Evolutionary conservation across 2,797 vertebrate species (phyloP).

Genomic region (Numenius phaeopus): DNA sequence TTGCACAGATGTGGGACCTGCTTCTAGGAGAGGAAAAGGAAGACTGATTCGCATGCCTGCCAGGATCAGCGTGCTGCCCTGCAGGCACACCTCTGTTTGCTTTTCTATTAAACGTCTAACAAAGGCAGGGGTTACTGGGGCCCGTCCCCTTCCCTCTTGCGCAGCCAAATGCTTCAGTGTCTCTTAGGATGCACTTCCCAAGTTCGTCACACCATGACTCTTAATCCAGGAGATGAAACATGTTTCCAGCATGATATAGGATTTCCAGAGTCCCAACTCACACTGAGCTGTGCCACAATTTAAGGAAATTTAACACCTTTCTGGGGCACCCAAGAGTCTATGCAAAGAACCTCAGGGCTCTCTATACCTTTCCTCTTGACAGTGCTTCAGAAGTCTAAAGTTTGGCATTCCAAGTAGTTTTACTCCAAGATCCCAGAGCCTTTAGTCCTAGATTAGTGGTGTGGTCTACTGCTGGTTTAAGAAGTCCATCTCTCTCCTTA

Average conservation of each 20-base stretch:
- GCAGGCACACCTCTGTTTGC: background rate
- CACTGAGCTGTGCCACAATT: background rate
- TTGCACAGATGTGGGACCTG: background rate
- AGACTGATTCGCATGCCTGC: background rate
- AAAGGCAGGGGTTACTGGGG: background rate
- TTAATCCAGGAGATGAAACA: background rate
- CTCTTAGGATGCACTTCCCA: background rate
- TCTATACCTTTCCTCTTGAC: background rate
- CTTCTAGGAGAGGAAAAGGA: background rate
- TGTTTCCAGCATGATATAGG: background rate
- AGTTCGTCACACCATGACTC: background rate
- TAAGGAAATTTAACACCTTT: background rate
- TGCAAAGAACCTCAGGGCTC: background rate
- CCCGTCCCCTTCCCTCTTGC: background rate
- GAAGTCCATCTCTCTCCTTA: constrained; percentile 20
- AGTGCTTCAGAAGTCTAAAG: background rate
- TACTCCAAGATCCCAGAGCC: constrained; percentile 8
- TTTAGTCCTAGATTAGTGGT: constrained; percentile 25
- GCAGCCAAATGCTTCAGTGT: background rate
- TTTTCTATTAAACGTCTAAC: background rate
- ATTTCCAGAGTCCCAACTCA: constrained; percentile 1
- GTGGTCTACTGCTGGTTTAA: background rate
- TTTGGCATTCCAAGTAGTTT: background rate
- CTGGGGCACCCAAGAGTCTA: background rate
- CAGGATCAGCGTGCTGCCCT: background rate